Evolutionary conservation across 2,888 invertebrate species (phyloP).

Genomic region (Lamproptera curius): DNA sequence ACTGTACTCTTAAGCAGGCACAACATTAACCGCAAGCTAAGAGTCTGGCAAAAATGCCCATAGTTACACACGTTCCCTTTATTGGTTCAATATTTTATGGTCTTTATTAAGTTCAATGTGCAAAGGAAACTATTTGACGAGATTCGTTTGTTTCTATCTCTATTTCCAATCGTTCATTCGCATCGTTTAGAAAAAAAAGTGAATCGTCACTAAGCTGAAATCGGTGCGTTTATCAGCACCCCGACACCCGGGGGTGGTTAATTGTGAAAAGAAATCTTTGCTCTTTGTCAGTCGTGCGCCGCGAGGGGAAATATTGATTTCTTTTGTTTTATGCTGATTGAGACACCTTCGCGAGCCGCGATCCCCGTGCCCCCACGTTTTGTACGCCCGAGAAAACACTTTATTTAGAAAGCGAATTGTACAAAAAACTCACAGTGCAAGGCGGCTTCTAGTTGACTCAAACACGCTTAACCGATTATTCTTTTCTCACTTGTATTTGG

Average conservation of each 20-base stretch:
- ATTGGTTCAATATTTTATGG: too few species aligned
- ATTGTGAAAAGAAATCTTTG: conserved; percentile 79
- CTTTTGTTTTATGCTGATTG: conserved; percentile 79
- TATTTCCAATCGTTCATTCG: not conserved
- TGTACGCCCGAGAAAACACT: conserved; percentile 69
- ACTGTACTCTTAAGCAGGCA: too few species aligned
- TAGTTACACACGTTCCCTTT: too few species aligned
- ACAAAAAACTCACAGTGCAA: conserved; percentile 30
- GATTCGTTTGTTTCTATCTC: not conserved
- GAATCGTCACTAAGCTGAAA: conserved; percentile 50
- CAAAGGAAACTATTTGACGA: not conserved
- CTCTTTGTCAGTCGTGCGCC: conserved; percentile 69
- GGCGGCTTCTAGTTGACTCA: too few species aligned
- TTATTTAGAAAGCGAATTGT: conserved; percentile 59
- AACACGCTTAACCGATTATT: too few species aligned
- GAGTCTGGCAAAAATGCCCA: too few species aligned
- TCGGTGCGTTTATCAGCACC: conserved; percentile 61
- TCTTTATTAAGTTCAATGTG: too few species aligned
- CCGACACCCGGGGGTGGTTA: conserved; percentile 68
- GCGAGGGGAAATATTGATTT: conserved; percentile 72
- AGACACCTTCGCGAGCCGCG: conserved; percentile 71
- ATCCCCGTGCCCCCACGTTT: conserved; percentile 46
- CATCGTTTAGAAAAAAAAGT: conserved; percentile 22
- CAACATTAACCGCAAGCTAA: too few species aligned
- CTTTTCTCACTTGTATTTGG: too few species aligned